Base-by-base conservation (phyloP, 2,888 invertebrate genomes). In the Bombyx huttoni region DNA sequence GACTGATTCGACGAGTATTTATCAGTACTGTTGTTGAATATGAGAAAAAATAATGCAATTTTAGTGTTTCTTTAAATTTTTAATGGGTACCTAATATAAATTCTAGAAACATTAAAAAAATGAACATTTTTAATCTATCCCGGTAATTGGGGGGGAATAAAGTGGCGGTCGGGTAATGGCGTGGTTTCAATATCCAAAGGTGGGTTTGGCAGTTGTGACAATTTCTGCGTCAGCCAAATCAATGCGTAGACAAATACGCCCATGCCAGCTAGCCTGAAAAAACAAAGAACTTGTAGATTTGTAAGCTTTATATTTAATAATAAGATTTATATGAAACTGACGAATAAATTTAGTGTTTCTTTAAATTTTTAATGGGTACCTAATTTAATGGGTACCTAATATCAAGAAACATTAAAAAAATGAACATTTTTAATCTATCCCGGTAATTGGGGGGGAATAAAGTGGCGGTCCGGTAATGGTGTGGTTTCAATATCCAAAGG, bases 221-320 rank as follows among this genome's bases (percentile, higher is more conserved):
- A 55, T 51, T 70, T 67, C 60, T 68, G 72, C 10, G 77, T 70
- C 13, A 81, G 51, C 81, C 80, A 79, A 47, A 80, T 61, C 61
- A 81, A 59, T 9, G 68, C 53, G 56, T 74, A 79, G 3, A 78
- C 61, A 45, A 81, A 62, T 0, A 78, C 24, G 10, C 72, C 63
- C 48, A 76, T 59, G 3, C 71, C 73, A 46, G 74, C 65, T 45
- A 80, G 49, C 49, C 75, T 75, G 55, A 34, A 64, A 52, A 48
- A 2, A 48, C 24, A 24, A 24, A 24, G 24, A 24, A 3, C 5
- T 24, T 24, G 24, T 24, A 24, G 24, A 59, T 57, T 57, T 55
- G 56, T 54, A 63, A 50, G 47, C 50, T 56, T 9, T 49, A 51
- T 53, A 49, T 56, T 54, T 56, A 54, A 52, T 58, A 2, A 24